Conservation (phyloP, 2,888 invertebrate genomes). For the Trisateles emortualis region DNA sequence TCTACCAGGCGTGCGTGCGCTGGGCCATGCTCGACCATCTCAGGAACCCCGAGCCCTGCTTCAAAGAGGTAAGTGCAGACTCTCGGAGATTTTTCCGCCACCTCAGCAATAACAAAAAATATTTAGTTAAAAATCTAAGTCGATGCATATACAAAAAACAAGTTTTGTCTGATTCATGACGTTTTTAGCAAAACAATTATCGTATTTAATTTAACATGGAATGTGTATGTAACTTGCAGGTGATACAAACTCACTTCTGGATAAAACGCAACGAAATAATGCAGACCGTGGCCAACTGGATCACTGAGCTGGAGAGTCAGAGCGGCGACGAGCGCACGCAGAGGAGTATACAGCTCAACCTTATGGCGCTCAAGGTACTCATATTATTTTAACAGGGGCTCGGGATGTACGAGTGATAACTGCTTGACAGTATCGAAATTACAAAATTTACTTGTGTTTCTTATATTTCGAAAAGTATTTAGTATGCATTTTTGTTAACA, state of each 20-base stretch:
- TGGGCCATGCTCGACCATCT: conserved; percentile 99
- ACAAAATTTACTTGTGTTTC: no score
- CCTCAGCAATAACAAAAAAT: neutral
- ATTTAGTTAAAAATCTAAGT: no score
- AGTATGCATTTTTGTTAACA: conserved; percentile 66
- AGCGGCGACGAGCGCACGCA: conserved; percentile 92
- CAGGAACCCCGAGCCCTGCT: conserved; percentile 95
- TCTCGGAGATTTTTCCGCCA: no score
- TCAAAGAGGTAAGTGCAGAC: conserved; percentile 96
- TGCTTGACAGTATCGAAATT: no score
- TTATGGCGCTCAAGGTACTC: conserved; percentile 91
- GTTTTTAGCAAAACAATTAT: neutral
- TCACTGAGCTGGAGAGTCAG: conserved; percentile 94
- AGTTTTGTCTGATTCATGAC: neutral
- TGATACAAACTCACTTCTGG: conserved; percentile 97
- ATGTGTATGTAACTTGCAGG: conserved; percentile 76
- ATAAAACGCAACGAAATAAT: conserved; percentile 96
- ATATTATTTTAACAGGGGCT: no score
- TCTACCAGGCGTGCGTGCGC: conserved; percentile 97
- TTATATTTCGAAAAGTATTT: no score
- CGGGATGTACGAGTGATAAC: no score
- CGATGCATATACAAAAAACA: no score
- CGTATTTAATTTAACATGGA: neutral
- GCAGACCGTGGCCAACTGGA: conserved; percentile 96
- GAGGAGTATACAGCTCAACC: conserved; percentile 90